Conservation (phyloP, 1,140 invertebrate species). For the Ips typographus region DNA sequence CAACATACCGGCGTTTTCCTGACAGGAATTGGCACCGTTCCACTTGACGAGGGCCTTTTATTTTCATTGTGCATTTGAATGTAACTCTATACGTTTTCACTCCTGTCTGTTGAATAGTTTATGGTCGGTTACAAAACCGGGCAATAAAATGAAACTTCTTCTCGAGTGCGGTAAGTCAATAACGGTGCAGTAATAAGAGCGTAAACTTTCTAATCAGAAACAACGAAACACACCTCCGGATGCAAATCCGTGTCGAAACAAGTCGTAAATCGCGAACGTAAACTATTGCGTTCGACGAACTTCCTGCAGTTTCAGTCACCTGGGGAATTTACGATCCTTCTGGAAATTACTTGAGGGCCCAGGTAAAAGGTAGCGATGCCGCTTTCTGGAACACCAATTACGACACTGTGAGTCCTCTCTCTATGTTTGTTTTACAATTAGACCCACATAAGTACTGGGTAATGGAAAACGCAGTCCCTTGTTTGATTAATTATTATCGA, state of each 20-base stretch:
- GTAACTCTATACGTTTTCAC: neutral
- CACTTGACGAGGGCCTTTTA: constrained; percentile 2
- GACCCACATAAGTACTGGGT: neutral
- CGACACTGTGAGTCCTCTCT: neutral
- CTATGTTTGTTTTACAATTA: constrained; percentile 3
- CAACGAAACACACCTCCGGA: constrained; percentile 4
- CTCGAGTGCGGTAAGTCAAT: constrained; percentile 4
- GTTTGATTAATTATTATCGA: no score
- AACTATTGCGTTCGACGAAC: constrained; percentile 11
- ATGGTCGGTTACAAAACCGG: neutral
- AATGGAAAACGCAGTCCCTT: no score
- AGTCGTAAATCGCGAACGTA: constrained; percentile 8
- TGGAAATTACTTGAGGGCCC: constrained; percentile 14
- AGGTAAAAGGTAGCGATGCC: constrained; percentile 13
- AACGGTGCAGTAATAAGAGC: neutral
- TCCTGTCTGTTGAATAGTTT: neutral
- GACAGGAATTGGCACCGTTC: constrained; percentile 7
- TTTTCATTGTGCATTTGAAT: constrained; percentile 11
- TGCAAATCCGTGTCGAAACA: constrained; percentile 12
- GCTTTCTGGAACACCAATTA: constrained; percentile 4
- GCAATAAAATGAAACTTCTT: constrained; percentile 1
- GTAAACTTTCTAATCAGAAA: constrained; percentile 12
- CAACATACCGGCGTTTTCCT: constrained; percentile 3
- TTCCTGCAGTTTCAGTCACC: neutral
- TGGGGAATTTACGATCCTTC: constrained; percentile 4